Evolutionary conservation across 2,888 invertebrate genomes (phyloP), one percentile per base, ranked within the genome.

Genomic region (Andrena haemorrhoa): DNA sequence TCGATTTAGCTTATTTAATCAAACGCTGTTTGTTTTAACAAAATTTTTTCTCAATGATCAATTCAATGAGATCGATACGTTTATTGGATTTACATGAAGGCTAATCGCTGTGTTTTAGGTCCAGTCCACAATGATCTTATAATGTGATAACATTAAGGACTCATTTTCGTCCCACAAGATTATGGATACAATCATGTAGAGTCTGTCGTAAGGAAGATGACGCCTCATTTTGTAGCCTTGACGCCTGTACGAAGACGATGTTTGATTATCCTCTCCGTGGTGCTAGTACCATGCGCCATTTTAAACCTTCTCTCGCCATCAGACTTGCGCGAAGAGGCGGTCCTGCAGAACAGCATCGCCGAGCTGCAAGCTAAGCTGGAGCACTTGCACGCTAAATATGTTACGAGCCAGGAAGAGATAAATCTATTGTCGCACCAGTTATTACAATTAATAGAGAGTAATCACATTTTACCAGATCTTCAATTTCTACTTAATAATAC

Each of bases 321-420:
- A 2, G 93, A 94, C 66, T 85, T 91, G 53, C 88, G 82, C 1
- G 93, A 93, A 29, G 93, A 94, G 70, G 88, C 89, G 0, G 56
- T 89, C 3, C 75, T 93, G 29, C 93, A 93, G 69, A 94, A 91
- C 49, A 92, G 96, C 65, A 94, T 97, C 86, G 97, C 97, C 4
- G 97, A 97, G 89, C 95, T 97, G 89, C 96, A 97, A 91, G 96
- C 97, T 78, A 96, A 97, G 81, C 94, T 98, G 61, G 96, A 97
- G 91, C 97, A 97, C 91, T 94, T 98, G 60, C 97, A 98, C 91
- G 96, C 97, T 23, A 96, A 97, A 94, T 97, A 97, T 93, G 95
- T 97, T 29, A 96, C 96, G 3, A 95, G 97, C 12, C 96, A 97
- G 91, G 97, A 97, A 92, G 97, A 98, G 91, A 95, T 98, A 7